Base-by-base conservation (phyloP, 2,888 invertebrate genomes). In the Plagodis pulveraria region DNA sequence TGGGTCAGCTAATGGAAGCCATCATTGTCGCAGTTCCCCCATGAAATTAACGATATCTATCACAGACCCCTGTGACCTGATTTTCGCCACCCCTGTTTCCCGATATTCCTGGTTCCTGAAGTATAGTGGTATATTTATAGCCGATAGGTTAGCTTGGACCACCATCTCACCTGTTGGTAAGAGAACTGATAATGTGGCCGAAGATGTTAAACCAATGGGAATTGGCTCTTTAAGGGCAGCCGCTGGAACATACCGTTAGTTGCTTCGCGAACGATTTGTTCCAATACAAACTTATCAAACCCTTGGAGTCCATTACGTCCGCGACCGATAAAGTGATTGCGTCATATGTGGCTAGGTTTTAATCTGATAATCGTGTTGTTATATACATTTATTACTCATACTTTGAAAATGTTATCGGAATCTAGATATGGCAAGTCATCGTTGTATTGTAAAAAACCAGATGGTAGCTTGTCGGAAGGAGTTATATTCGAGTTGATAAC, bases 1-100 rank as follows among this genome's bases (percentile, higher is more conserved):
- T 68, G 66, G 64, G 66, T 70, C 69, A 67, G 54, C 66, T 75
- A 73, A 76, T 74, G 65, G 71, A 68, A 62, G 65, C 66, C 67
- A 69, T 70, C 67, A 69, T 70, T 73, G 57, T 71, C 57, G 63
- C 67, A 62, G 69, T 58, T 62, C 66, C 69, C 67, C 62, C 66
- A 42, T 55, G 47, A 63, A 71, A 74, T 76, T 68, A 71, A 69
- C 61, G 55, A 61, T 66, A 67, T 66, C 55, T 61, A 62, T 54
- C 63, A 67, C 57, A 48, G 57, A 44, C 52, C 63, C 62, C 58
- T 64, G 68, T 71, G 73, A 76, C 72, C 78, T 72, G 68, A 72
- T 72, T 73, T 63, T 50, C 58, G 55, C 45, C 58, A 54, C 53
- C 65, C 56, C 53, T 48, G 61, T 60, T 50, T 48, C 36, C 60